Conservation (phyloP, 2,113 vertebrate species). For the Petrocephalus microphthalmus region DNA sequence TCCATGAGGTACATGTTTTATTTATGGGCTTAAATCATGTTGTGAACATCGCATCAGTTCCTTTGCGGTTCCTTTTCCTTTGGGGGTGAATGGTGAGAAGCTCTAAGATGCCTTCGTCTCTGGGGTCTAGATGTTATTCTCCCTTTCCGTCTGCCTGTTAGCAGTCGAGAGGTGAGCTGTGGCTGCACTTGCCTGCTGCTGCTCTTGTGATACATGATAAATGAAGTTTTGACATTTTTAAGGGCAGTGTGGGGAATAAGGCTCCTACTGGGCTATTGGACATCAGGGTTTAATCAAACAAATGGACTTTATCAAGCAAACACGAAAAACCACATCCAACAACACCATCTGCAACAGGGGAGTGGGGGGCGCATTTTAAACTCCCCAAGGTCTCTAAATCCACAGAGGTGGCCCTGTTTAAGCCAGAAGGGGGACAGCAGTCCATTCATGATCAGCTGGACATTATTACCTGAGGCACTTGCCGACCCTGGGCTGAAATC, state of each 20-base stretch:
- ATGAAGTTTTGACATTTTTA: neutral
- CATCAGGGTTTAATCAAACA: constrained; percentile 1
- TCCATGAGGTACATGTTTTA: neutral
- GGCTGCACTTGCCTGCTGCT: neutral
- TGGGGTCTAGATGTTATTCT: neutral
- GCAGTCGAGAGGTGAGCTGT: neutral
- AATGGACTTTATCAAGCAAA: neutral
- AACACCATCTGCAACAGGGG: neutral
- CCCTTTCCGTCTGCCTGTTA: neutral
- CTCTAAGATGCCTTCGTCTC: neutral
- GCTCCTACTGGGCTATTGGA: neutral
- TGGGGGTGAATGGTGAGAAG: neutral
- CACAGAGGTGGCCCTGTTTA: neutral
- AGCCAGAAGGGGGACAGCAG: neutral
- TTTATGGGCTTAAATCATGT: neutral
- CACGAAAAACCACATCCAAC: neutral
- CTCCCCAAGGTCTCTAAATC: neutral
- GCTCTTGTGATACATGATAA: neutral
- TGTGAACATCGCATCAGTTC: neutral
- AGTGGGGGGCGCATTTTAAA: neutral
- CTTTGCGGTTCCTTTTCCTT: neutral
- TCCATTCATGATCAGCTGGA: neutral
- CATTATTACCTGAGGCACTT: neutral
- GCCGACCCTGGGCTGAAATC: neutral
- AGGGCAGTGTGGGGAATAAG: neutral